Evolutionary conservation across 2,888 invertebrate genomes (phyloP), one percentile per base, ranked within the genome.

Genomic region (Aphodius sticticus): DNA sequence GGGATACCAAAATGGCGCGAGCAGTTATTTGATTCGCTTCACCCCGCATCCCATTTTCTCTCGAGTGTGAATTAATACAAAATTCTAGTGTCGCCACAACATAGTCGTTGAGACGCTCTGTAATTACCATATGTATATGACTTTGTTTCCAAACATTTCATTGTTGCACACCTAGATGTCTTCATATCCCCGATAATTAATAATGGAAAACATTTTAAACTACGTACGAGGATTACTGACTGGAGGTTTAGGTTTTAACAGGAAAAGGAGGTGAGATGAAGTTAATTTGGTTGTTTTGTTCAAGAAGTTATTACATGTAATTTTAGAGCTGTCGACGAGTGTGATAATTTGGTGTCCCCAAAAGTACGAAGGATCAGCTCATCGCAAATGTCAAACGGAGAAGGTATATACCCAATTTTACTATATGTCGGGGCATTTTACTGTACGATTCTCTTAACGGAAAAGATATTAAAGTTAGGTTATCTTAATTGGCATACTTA

Each of bases 331-430:
- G 14, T 76, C 15, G 83, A 83, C 15, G 83, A 85, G 87, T 82
- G 83, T 70, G 83, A 83, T n/a, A 83, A 83, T 71, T 83, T 84
- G 7, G 83, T 83, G 26, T 83, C 84, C 79, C 84, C 85, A 36
- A 88, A 88, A 82, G 85, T 87, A 80, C 85, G 87, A 15, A 86
- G 85, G 72, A 86, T 87, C 37, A 86, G 85, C 7, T 86, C 85
- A 81, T 84, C 86, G 80, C 86, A 86, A 72, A 82, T 84, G 69
- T 84, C 84, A 76, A 81, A 84, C 26, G 81, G 85, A 76, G 87
- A 87, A 84, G 87, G 84, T 85, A 80, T 80, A 72, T 78, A 71
- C n/a, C 72, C 69, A 38, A 70, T 76, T 79, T 80, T 79, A 37
- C 26, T 26, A 74, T 70, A 76, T 38, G 36, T n/a, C 26, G 26